phyloP scores from a whole-genome alignment of 2,888 invertebrate species.

The Bibio marci region DNA sequence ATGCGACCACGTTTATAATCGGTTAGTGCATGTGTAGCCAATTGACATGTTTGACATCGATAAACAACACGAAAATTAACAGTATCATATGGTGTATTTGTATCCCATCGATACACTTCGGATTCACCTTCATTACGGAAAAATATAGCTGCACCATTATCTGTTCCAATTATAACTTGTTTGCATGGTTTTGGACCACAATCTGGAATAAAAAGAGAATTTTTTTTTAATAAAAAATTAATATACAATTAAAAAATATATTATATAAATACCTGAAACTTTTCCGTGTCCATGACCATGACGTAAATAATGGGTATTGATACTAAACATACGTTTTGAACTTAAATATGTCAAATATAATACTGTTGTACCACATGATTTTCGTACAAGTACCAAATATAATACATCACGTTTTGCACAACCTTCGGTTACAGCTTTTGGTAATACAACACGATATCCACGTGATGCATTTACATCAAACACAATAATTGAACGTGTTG shows the following conservation, averaged over 20 bases:
- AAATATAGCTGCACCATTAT: slow-evolving; percentile 38
- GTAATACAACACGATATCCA: slow-evolving; percentile 45
- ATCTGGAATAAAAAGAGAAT: too few relatives aligned
- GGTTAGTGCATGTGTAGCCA: slow-evolving; percentile 40
- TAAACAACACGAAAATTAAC: slow-evolving; percentile 36
- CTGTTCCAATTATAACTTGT: slow-evolving; percentile 43
- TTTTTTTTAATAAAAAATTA: too few relatives aligned
- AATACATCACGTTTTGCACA: slow-evolving; percentile 41
- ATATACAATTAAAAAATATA: too few relatives aligned
- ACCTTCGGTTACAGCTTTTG: slow-evolving; percentile 34
- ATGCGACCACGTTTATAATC: slow-evolving; percentile 38
- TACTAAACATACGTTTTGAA: slow-evolving; percentile 41
- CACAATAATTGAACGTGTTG: slow-evolving; percentile 46
- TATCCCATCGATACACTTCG: slow-evolving; percentile 42
- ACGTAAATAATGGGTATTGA: slow-evolving; percentile 43
- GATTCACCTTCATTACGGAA: slow-evolving; percentile 40
- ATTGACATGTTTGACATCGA: slow-evolving; percentile 31
- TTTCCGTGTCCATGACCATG: slow-evolving; percentile 37
- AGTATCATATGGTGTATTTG: slow-evolving; percentile 27
- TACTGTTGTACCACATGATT: slow-evolving; percentile 36
- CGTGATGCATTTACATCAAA: slow-evolving; percentile 43
- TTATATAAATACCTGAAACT: slow-evolving; percentile 22
- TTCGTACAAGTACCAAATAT: slow-evolving; percentile 43
- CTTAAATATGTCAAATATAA: slow-evolving; percentile 47
- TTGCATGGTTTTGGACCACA: slow-evolving; percentile 38